A percentile compares a stretch with the other conserved stretches of the same genome.
Conservation (phyloP, 1,140 invertebrate genomes). For the Ostrea denselamellosa region DNA sequence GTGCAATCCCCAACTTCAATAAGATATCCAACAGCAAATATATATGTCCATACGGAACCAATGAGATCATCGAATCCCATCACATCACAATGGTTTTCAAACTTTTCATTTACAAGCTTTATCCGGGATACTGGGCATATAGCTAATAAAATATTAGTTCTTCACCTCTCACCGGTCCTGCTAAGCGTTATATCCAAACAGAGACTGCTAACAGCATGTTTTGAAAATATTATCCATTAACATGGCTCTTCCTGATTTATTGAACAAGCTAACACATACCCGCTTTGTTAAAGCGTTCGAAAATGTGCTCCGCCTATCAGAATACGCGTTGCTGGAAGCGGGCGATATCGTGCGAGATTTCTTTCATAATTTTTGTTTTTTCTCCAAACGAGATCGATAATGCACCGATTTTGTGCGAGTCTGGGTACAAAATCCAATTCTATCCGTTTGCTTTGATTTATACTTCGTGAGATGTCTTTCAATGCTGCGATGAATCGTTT, state of each 20-base stretch:
- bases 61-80: conserved; percentile 19
- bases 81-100: neutral
- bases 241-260: neutral
- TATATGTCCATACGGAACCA: neutral
- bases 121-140: neutral
- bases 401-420: neutral
- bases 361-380: conserved; percentile 17
- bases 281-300: conserved; percentile 29
- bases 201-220: neutral
- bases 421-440: conserved; percentile 34
- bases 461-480: neutral
- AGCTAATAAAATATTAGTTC: conserved; percentile 14
- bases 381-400: neutral
- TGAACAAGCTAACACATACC: conserved; percentile 21
- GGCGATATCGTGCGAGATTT: neutral
- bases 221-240: neutral
- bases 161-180: neutral
- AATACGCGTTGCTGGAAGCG: neutral
- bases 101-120: conserved; percentile 5
- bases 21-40: conserved; percentile 15
- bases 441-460: conserved; percentile 9
- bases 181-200: neutral
- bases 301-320: conserved; percentile 7
- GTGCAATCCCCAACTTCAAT: neutral
- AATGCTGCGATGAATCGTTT: neutral